Base-by-base conservation (phyloP, 2,888 invertebrate genomes). In the Ephialtes manifestator region DNA sequence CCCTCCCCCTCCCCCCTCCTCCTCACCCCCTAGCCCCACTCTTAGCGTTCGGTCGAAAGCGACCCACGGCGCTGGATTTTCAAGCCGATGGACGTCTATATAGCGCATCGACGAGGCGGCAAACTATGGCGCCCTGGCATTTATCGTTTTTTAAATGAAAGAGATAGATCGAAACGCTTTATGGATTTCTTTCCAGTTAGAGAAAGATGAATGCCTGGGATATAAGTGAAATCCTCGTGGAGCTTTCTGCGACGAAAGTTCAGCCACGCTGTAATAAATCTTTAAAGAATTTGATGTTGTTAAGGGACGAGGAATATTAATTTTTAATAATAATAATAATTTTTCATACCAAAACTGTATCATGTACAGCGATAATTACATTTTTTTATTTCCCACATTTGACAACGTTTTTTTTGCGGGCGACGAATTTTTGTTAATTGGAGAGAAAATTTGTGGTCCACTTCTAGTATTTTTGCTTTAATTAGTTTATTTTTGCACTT, bases 21-120 rank as follows among this genome's bases (percentile, higher is more conserved):
- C n/a, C n/a, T n/a, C n/a, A n/a, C n/a, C n/a, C n/a, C n/a, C n/a
- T n/a, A n/a, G n/a, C n/a, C n/a, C n/a, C n/a, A n/a, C 31, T 39
- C 70, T 15, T 8, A 39, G 43, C 43, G 43, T 11, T 20, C 28
- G 55, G 24, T 28, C 24, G 28, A 58, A 58, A 58, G 55, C 55
- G 65, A 60, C 43, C 35, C 67, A 65, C 55, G 39, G 31, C 31
- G 46, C 35, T 24, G 58, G 63, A 80, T 58, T 80, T 84, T 84
- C 75, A 84, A 84, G 83, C 83, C 18, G 80, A 84, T 84, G 71
- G 63, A 80, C 76, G 60, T 70, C 43, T 53, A 77, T 53, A 65
- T 58, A n/a, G 31, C 63, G 31, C 28, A 71, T 76, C 70, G 70
- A 70, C 75, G 68, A 48, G 39, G 18, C 63, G 18, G 18, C 43